Evolutionary conservation across 2,797 vertebrate species (phyloP), one percentile per base, ranked within the genome.

Genomic region (Chelon auratus): DNA sequence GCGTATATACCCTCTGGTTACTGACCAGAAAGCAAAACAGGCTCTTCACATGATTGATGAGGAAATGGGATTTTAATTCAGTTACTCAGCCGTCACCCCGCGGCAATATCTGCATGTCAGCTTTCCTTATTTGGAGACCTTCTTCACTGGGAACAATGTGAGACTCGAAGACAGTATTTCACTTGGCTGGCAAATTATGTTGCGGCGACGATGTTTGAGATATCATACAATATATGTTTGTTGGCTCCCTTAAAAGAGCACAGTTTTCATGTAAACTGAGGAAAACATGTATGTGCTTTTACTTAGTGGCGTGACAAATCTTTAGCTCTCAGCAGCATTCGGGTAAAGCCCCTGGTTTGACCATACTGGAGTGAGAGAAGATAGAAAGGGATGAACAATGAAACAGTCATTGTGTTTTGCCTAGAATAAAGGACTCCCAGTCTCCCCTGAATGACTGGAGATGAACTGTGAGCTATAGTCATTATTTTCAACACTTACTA

Each of bases 41-140:
- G 47, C 89, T 91, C 82, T 74, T 84, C 77, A 85, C 77, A 85
- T 92, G 89, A 93, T 90, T 93, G 91, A 93, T 93, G 91, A 89
- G 88, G 80, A 90, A 93, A 92, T 91, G 82, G 88, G 89, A 88
- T 92, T 93, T 89, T 93, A 93, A 93, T 93, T 91, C 79, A 82
- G 89, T 92, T 92, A 92, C 86, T 87, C 89, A 89, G 86, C 80
- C 72, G 61, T 92, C 86, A 81, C 85, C 91, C 91, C 56, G 76
- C 72, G 78, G 92, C 84, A 58, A 81, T 84, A 91, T 92, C 83
- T 91, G 78, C 83, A 85, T 85, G 81, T 87, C 87, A 81, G 72
- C 56, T 57, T 22, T 74, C 78, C 64, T 62, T 85, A 87, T 88
- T 91, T 75, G 69, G 82, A 89, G 85, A 75, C 67, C 37, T 58